A percentile compares a stretch with the other conserved stretches of the same genome.
Evolutionary conservation across 2,888 invertebrate genomes (phyloP).

Genomic region (Napeogenes sylphis): DNA sequence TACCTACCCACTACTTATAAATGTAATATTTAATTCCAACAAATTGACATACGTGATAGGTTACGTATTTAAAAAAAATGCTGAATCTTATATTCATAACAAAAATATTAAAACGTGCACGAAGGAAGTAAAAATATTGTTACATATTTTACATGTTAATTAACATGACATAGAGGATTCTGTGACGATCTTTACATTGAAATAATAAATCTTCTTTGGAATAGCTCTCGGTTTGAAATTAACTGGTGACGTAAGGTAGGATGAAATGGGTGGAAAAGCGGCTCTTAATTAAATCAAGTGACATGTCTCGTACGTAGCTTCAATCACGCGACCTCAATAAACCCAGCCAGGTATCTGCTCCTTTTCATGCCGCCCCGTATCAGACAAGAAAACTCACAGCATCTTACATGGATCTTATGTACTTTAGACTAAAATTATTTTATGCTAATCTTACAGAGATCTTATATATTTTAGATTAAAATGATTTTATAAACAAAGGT

Average conservation of each 20-base stretch:
- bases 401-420: constrained; percentile 10
- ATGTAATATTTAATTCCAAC: not conserved
- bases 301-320: constrained; percentile 72
- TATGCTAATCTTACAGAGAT: too few species aligned
- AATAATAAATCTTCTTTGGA: constrained; percentile 63
- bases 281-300: constrained; percentile 78
- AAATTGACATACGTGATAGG: not conserved
- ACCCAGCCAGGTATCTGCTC: constrained; percentile 59
- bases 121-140: too few species aligned
- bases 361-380: constrained; percentile 34
- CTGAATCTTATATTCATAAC: too few species aligned
- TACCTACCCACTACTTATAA: too few species aligned
- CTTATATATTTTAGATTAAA: too few species aligned
- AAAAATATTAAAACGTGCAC: too few species aligned
- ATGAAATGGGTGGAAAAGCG: constrained; percentile 72
- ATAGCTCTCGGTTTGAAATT: constrained; percentile 69
- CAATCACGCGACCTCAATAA: constrained; percentile 76
- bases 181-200: not conserved
- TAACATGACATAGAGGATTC: constrained; percentile 18
- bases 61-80: too few species aligned
- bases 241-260: constrained; percentile 64
- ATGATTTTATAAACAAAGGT: too few species aligned
- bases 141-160: constrained; percentile 12
- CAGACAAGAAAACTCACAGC: constrained; percentile 16
- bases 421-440: not conserved